Evolutionary conservation across 2,113 vertebrate species (phyloP).

Genomic region (Phrynosoma blainvillii): DNA sequence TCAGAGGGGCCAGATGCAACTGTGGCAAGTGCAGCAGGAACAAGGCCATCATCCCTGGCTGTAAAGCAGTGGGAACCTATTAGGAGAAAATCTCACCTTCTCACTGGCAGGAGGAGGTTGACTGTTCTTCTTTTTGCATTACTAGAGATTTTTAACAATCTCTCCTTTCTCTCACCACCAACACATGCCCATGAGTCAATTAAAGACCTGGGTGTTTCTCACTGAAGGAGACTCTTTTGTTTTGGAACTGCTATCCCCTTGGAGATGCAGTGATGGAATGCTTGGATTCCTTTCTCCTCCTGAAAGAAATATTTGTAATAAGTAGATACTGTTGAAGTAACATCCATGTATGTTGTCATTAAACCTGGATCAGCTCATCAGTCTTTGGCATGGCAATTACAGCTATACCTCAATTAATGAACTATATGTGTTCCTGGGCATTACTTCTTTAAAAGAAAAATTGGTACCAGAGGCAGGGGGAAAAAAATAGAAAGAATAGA

Average conservation of each 20-base stretch:
- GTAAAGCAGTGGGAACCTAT: background rate
- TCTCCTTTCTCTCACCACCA: background rate
- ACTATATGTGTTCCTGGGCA: too few relatives aligned
- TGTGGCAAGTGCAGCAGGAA: background rate
- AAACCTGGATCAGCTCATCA: background rate
- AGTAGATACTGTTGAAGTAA: background rate
- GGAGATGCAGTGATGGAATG: background rate
- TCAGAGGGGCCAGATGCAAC: background rate
- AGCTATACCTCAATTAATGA: too few relatives aligned
- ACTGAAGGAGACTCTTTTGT: too few relatives aligned
- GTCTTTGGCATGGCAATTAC: too few relatives aligned
- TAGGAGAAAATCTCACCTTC: background rate
- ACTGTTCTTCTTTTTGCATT: background rate
- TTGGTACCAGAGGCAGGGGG: too few relatives aligned
- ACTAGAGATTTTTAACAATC: background rate
- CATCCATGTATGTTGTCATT: background rate
- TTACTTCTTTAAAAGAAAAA: too few relatives aligned
- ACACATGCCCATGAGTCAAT: background rate
- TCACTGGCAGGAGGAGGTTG: background rate
- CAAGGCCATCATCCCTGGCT: background rate
- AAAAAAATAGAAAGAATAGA: too few relatives aligned
- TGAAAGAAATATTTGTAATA: background rate
- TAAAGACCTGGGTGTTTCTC: background rate
- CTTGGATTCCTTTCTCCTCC: background rate
- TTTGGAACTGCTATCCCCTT: background rate